Evolutionary conservation across 1,140 invertebrate genomes (phyloP), one percentile per base, ranked within the genome.

Genomic region (Lerema accius): DNA sequence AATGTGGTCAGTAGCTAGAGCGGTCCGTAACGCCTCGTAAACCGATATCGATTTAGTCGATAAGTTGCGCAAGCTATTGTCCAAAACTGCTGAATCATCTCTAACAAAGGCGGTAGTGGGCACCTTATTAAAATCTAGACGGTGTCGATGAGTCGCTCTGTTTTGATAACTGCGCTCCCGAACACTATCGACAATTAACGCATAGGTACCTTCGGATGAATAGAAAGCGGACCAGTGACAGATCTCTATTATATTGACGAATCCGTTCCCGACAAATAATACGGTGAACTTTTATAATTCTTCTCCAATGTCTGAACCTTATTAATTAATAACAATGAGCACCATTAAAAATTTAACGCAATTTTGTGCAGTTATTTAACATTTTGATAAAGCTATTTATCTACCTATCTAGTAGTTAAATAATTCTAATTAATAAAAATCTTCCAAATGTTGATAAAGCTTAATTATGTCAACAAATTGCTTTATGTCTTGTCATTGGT

Each of bases 51-150:
- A 89, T 89, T 89, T 82, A 77, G 80, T 85, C 78, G 86, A 89
- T 90, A 90, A 88, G 75, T 90, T 90, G 86, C 85, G 86, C 83
- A 89, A 90, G 73, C 76, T 56, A 90, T 90, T 90, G 88, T 90
- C 64, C 61, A 67, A 84, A 89, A 86, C 71, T 84, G 85, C 86
- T 50, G 45, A 61, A 75, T 90, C 86, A 90, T 69, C 48, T 55
- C 67, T 70, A 77, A 88, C 86, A 90, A 89, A 90, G 82, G 85
- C 86, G 82, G 88, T 86, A 88, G 86, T 90, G 84, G 86, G 81
- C 79, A 86, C 84, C 88, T 90, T 89, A 90, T 90, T 90, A 90
- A 89, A 90, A 88, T 86, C 86, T 86, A 78, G 79, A 82, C 81
- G 76, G 75, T 78, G 77, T 69, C 79, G 84, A 89, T 84, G 82